Base-by-base conservation (phyloP, 2,113 vertebrate species). In the Amia ocellicauda region DNA sequence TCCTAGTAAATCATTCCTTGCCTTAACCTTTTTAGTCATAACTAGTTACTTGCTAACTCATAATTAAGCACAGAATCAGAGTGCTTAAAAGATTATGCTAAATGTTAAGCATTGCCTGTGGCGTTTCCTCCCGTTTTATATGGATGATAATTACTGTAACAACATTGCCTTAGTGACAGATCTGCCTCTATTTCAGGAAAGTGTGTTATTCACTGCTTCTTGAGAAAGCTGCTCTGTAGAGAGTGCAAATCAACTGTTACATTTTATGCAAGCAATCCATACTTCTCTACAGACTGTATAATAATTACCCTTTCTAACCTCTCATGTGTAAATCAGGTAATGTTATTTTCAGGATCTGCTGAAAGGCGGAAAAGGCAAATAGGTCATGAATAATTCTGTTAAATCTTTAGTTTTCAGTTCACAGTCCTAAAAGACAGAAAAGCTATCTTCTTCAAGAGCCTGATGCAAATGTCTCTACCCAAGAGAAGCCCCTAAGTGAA, bases 121-220 rank as follows among this genome's bases (percentile, higher is more conserved):
- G 69, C 63, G 4, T 43, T 50, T 22, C 24, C 20, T 62, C 43
- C 50, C 13, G 16, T 52, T 67, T 52, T 50, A 42, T 29, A 52
- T 54, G 57, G 52, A 71, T 60, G 66, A 69, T 41, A 40, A 40
- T 62, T 70, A 54, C 58, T 49, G 68, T 58, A 67, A 67, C 58
- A 65, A 63, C 66, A 28, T 41, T 69, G 62, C 64, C 40, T 66
- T 31, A 74, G 66, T 73, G 74, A 71, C 74, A 72, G 54, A 64
- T 63, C 47, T 55, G 63, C 55, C 63, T 68, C 71, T 72, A 64
- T 78, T 78, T 65, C 71, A 55, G 72, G 72, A 67, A 63, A 64
- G 56, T 47, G 41, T 65, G 66, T 64, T 71, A 64, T 63, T 68
- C 58, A 24, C 67, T 60, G 58, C 67, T 63, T 66, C 60, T 36